phyloP scores from a whole-genome alignment of 2,888 invertebrate genomes.

The Chaetogeoica ovagalla region DNA sequence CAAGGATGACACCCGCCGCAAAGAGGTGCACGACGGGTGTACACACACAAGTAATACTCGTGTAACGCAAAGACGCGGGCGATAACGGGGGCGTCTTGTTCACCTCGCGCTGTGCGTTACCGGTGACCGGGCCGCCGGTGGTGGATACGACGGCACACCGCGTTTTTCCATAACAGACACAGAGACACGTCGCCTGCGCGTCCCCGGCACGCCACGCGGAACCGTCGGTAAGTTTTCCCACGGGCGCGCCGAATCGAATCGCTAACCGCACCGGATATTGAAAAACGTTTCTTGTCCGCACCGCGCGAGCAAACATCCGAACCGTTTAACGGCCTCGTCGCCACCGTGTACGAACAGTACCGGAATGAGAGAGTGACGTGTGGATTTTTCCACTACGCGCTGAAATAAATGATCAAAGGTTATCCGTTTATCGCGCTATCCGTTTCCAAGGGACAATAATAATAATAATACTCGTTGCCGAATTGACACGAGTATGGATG shows the following conservation, averaged over 20 bases:
- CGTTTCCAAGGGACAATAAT: no score
- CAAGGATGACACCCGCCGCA: not conserved
- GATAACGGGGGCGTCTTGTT: not conserved
- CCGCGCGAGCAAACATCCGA: constrained; percentile 39
- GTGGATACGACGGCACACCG: not conserved
- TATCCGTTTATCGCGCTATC: no score
- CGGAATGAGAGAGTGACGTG: not conserved
- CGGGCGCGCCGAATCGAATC: constrained; percentile 46
- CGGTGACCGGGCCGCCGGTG: not conserved
- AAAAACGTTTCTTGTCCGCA: constrained; percentile 19
- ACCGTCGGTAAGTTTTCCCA: constrained; percentile 33
- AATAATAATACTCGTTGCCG: no score
- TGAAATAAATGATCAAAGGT: no score
- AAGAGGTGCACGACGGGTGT: not conserved
- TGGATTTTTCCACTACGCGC: no score
- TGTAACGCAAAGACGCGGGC: not conserved
- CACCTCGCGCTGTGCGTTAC: not conserved
- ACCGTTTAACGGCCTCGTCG: constrained; percentile 26
- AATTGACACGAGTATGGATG: no score
- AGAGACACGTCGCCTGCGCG: not conserved
- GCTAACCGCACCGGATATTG: constrained; percentile 49
- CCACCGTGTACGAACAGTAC: not conserved
- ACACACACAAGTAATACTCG: no score
- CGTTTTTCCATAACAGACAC: no score
- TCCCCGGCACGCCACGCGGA: not conserved